phyloP scores from a whole-genome alignment of 2,113 vertebrate genomes.

The Procavia capensis region DNA sequence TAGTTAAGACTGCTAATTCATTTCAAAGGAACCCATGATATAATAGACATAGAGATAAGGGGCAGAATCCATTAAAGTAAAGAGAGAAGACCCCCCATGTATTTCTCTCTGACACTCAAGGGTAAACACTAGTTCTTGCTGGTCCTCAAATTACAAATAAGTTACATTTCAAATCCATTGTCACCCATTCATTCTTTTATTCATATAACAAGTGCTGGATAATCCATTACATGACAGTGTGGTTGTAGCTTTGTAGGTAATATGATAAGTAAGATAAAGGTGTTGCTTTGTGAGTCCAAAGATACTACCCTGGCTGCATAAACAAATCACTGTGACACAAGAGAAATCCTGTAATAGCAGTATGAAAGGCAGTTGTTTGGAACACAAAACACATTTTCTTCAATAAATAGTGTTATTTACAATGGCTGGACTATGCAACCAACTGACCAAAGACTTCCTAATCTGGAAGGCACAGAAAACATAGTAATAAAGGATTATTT shows the following conservation, averaged over 20 bases:
- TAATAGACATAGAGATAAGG: background rate
- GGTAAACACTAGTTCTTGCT: background rate
- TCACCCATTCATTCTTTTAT: slow-evolving; percentile 15
- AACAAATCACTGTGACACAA: slow-evolving; percentile 9
- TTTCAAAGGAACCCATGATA: background rate
- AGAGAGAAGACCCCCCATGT: background rate
- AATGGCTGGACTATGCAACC: background rate
- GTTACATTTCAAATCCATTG: background rate
- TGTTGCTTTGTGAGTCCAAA: background rate
- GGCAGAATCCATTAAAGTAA: background rate
- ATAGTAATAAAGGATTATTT: slow-evolving; percentile 1
- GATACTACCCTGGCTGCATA: background rate
- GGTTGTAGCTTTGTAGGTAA: background rate
- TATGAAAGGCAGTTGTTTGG: slow-evolving; percentile 28
- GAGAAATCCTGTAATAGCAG: slow-evolving; percentile 10
- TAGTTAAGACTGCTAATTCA: background rate
- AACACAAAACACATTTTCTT: background rate
- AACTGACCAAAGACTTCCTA: background rate
- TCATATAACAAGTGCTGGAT: background rate
- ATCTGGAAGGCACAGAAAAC: background rate
- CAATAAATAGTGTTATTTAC: slow-evolving; percentile 31
- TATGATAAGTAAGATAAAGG: background rate
- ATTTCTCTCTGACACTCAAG: background rate
- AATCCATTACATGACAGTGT: background rate
- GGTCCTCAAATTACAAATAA: background rate